These are phyloP conservation scores for Origma solitaria DNA, from an alignment of 2,113 vertebrate species.

Conservation along the genomic window DNA sequence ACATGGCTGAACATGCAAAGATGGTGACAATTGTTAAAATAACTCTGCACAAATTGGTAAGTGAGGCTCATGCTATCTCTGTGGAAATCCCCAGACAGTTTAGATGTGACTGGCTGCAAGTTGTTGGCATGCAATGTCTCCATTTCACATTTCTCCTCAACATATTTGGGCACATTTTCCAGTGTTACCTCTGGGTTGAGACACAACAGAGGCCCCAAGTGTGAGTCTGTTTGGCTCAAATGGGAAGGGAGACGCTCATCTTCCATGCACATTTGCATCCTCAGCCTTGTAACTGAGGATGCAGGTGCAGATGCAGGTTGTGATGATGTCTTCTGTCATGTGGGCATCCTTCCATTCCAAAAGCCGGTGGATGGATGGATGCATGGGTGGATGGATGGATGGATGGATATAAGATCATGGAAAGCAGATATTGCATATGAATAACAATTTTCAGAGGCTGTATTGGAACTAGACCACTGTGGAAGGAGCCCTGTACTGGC, in stretches of 20 bases:
- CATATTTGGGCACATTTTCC: not conserved
- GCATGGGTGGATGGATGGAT: not conserved
- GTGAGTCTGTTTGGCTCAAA: not conserved
- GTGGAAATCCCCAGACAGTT: not conserved
- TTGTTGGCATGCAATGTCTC: not conserved
- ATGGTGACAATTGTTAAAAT: not conserved
- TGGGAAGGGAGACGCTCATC: fast-evolving
- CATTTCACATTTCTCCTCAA: not conserved
- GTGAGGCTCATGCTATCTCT: not conserved
- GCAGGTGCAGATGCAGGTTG: not conserved
- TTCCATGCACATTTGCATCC: not conserved
- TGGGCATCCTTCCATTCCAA: not conserved
- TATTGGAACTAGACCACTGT: not conserved
- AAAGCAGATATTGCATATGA: not conserved
- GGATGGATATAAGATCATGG: not conserved
- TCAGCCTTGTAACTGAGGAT: not conserved
- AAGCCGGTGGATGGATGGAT: not conserved
- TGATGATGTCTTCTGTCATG: not conserved
- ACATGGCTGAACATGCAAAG: not conserved
- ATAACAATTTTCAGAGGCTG: not conserved
- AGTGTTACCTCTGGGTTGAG: not conserved
- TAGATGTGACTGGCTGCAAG: not conserved
- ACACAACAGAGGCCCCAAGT: not conserved
- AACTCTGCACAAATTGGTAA: not conserved
- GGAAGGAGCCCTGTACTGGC: not conserved